Evolutionary conservation across 2,797 vertebrate genomes (phyloP), one percentile per base, ranked within the genome.

Genomic region (Gymnoscopelus microlampas): DNA sequence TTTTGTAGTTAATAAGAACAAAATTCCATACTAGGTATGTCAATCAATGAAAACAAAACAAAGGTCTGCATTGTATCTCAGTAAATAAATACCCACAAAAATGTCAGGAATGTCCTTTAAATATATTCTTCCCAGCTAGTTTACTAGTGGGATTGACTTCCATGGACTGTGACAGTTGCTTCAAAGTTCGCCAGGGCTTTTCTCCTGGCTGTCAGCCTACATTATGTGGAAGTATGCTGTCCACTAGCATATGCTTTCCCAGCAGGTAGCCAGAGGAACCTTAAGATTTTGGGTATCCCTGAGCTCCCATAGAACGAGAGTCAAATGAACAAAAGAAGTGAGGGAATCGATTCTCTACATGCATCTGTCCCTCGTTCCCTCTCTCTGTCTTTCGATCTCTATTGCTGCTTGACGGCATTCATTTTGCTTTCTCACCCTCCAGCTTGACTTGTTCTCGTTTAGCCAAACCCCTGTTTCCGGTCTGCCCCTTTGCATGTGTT

Each of bases 251-350:
- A 9, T 54, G 26, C 59, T 83, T 76, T 80, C 58, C 76, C 53
- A 12, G 65, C 65, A 77, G 32, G 68, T 53, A 73, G 65, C 51
- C 57, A 70, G 35, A 58, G 67, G 56, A 65, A 29, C 53, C 4
- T 63, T 69, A 56, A 78, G 47, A 70, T 74, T 68, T 68, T 29
- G 55, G 71, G 12, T 56, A 63, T 75, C n/a, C 0, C 59, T 65
- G 51, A 68, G 49, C 51, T 49, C 39, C 47, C 1, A 3, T 59
- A 70, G 74, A 83, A 81, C 75, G 66, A 6, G 1, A 56, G 56
- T 56, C 57, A 70, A 70, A 62, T 71, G 32, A 82, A 73, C n/a
- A 64, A 32, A 66, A 68, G 70, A 76, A 73, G 66, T 49, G 51
- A 67, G 55, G 53, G 71, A 72, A 63, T 53, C 32, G 14, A 74